A percentile compares a stretch with the other conserved stretches of the same genome.
phyloP scores from a whole-genome alignment of 1,140 invertebrate species.

The Drosophila suzukii region DNA sequence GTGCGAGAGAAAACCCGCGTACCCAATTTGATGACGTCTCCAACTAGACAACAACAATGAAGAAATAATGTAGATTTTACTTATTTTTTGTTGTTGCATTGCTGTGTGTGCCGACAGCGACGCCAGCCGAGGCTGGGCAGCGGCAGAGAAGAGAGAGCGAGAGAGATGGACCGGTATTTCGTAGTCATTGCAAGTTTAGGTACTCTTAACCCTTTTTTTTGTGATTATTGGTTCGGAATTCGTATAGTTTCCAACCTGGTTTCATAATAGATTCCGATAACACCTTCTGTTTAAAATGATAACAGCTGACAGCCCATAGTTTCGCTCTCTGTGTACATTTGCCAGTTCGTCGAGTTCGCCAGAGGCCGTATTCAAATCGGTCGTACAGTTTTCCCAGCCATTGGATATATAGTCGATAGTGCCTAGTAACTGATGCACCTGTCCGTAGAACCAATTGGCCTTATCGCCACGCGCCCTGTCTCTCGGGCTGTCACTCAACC shows the following conservation, averaged over 20 bases:
- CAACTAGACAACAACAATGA: slow-evolving; percentile 61
- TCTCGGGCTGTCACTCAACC: slow-evolving; percentile 43
- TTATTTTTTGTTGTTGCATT: slow-evolving; percentile 15
- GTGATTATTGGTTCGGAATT: slow-evolving; percentile 1
- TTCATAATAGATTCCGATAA: slow-evolving; percentile 43
- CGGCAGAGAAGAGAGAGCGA: slow-evolving; percentile 13
- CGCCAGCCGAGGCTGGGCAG: slow-evolving; percentile 9
- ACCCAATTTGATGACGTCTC: slow-evolving; percentile 75
- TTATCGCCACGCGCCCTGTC: slow-evolving; percentile 61
- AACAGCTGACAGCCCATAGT: slow-evolving; percentile 39
- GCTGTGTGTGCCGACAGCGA: slow-evolving; percentile 2
- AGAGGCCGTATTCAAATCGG: slow-evolving; percentile 31
- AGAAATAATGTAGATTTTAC: slow-evolving; percentile 38
- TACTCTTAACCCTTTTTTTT: slow-evolving; percentile 8
- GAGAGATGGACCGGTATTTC: slow-evolving; percentile 59
- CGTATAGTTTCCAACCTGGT: slow-evolving; percentile 20
- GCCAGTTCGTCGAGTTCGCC: background rate
- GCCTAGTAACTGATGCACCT: slow-evolving; percentile 56
- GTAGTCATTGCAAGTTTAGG: slow-evolving; percentile 19
- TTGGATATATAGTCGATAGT: slow-evolving; percentile 42
- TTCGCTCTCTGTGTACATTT: slow-evolving; percentile 36
- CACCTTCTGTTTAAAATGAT: slow-evolving; percentile 27
- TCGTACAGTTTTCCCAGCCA: slow-evolving; percentile 38
- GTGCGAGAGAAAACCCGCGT: slow-evolving; percentile 72
- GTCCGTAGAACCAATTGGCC: slow-evolving; percentile 44